Percentiles rank a stretch among this genome's conserved stretches.
phyloP scores from a whole-genome alignment of 2,113 vertebrate species.

The Elephas maximus region DNA sequence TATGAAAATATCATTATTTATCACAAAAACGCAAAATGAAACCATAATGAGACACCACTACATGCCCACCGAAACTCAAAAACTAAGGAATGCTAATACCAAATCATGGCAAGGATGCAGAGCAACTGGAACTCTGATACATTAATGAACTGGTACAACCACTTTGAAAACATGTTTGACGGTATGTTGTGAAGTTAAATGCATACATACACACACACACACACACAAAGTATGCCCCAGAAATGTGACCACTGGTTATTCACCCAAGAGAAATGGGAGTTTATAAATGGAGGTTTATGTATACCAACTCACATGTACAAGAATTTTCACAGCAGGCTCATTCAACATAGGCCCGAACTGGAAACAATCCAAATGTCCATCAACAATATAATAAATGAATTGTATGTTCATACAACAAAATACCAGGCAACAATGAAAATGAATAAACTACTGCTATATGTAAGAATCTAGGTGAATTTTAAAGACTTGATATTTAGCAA shows the following conservation, averaged over 20 bases:
- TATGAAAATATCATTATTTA: too few species aligned
- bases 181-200: too few species aligned
- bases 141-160: not conserved
- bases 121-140: not conserved
- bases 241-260: not conserved
- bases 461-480: too few species aligned
- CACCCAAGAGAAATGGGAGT: not conserved
- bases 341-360: not conserved
- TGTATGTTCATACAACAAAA: not conserved
- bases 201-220: too few species aligned
- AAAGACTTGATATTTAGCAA: too few species aligned
- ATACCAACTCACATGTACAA: not conserved
- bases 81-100: not conserved
- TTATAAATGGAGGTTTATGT: too few species aligned
- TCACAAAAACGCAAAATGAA: too few species aligned
- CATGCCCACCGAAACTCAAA: not conserved
- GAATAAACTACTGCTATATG: too few species aligned
- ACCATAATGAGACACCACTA: not conserved
- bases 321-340: not conserved
- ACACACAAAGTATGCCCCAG: too few species aligned
- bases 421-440: not conserved
- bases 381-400: too few species aligned
- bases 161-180: too few species aligned
- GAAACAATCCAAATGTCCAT: too few species aligned
- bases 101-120: not conserved